Percentiles rank a stretch among this genome's conserved stretches.
Evolutionary conservation across 92 coral and sea anemone genomes (phyloP).

Genomic region (Metridium senile): DNA sequence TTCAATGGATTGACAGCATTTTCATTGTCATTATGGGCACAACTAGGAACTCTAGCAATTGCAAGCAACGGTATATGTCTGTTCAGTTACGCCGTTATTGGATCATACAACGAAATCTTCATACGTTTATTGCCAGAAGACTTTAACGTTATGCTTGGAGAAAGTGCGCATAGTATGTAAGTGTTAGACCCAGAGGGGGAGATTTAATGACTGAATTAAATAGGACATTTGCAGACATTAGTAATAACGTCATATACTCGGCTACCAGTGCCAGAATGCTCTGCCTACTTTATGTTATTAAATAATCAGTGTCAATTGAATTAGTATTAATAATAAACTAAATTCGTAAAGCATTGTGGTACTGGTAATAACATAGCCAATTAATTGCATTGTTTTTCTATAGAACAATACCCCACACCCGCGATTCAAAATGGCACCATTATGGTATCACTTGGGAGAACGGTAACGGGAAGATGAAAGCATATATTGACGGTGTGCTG

Average conservation of each 20-base stretch:
- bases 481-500: background rate
- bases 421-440: background rate
- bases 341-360: no score
- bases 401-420: background rate
- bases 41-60: no score
- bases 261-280: no score
- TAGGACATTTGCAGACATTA: background rate
- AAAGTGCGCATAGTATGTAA: background rate
- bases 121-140: background rate
- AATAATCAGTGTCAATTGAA: no score
- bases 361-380: background rate
- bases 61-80: background rate
- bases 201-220: background rate
- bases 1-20: background rate
- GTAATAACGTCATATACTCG: no score
- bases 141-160: background rate
- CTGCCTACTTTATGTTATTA: no score
- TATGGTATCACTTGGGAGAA: background rate
- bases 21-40: background rate
- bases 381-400: background rate
- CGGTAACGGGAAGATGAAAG: background rate
- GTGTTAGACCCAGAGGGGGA: background rate
- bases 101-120: background rate
- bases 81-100: background rate
- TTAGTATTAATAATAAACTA: no score